Evolutionary conservation across 2,888 invertebrate genomes (phyloP).

Genomic region (Volucella inflata): DNA sequence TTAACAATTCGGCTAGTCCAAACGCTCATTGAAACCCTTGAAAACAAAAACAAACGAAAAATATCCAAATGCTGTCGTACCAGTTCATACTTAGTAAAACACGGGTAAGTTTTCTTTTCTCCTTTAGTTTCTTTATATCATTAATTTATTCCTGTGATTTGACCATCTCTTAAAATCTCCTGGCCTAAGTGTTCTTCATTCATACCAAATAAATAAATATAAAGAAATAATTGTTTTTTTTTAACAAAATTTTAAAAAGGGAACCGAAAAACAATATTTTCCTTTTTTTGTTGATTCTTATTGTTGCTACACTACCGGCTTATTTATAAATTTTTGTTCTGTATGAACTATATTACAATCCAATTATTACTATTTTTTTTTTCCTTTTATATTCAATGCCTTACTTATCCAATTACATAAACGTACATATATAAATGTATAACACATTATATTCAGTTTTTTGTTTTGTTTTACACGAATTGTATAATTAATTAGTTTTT

Average conservation of each 20-base stretch:
- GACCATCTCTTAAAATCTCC: constrained; percentile 49
- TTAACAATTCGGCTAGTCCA: neutral
- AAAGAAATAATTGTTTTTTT: constrained; percentile 16
- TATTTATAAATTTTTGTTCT: constrained; percentile 55
- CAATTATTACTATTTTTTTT: constrained; percentile 36
- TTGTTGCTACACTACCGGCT: constrained; percentile 51
- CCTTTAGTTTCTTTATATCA: constrained; percentile 65
- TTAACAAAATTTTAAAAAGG: constrained; percentile 65
- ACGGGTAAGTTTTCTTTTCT: constrained; percentile 53
- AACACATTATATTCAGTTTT: constrained; percentile 53
- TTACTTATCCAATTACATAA: constrained; percentile 39
- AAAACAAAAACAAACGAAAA: neutral
- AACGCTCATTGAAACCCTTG: neutral
- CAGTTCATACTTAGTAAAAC: constrained; percentile 1
- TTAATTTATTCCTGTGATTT: constrained; percentile 64
- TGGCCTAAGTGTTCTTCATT: constrained; percentile 53
- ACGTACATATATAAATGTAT: constrained; percentile 64
- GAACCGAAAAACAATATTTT: constrained; percentile 50
- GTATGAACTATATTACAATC: constrained; percentile 65
- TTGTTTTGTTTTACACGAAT: constrained; percentile 35
- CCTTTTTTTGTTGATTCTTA: constrained; percentile 35
- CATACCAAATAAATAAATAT: constrained; percentile 54
- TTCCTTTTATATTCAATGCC: constrained; percentile 31
- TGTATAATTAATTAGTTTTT: constrained; percentile 53
- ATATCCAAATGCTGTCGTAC: neutral